Evolutionary conservation across 2,888 invertebrate species (phyloP).

Genomic region (Tinea trinotella): DNA sequence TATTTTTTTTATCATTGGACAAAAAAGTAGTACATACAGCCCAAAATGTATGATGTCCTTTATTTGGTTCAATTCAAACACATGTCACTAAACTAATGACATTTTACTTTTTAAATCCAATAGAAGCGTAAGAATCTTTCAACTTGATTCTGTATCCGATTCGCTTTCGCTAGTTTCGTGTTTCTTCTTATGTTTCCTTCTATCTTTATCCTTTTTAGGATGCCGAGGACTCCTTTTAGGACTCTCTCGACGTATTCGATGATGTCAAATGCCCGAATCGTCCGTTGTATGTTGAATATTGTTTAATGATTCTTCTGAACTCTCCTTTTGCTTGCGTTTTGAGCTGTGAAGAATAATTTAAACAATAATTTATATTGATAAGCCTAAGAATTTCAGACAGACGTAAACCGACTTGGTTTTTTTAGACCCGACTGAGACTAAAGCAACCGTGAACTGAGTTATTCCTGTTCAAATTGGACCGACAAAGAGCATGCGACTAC

Average conservation of each 20-base stretch:
- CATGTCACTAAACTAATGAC: not conserved
- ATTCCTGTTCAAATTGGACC: too few relatives aligned
- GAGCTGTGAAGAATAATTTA: conserved; percentile 29
- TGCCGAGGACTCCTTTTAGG: conserved; percentile 41
- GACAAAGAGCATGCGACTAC: too few relatives aligned
- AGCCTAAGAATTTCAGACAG: not conserved
- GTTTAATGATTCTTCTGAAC: conserved; percentile 56
- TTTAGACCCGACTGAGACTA: too few relatives aligned
- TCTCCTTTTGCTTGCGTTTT: conserved; percentile 56
- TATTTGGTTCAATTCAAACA: not conserved
- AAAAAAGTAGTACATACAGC: too few relatives aligned
- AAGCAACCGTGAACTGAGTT: too few relatives aligned
- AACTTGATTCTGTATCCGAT: conserved; percentile 50
- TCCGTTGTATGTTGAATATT: conserved; percentile 63
- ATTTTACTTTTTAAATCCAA: conserved; percentile 2
- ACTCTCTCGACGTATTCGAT: conserved; percentile 54
- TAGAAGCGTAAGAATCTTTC: conserved; percentile 29
- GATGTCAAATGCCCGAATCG: conserved; percentile 68
- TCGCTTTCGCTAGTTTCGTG: conserved; percentile 44
- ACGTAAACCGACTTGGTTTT: too few relatives aligned
- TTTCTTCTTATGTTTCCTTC: conserved; percentile 43
- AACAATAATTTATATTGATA: not conserved
- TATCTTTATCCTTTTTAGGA: conserved; percentile 31
- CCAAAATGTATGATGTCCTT: too few relatives aligned
- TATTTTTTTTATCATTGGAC: too few relatives aligned